Conservation (phyloP, 2,113 vertebrate genomes). For the Paramisgurnus dabryanus region DNA sequence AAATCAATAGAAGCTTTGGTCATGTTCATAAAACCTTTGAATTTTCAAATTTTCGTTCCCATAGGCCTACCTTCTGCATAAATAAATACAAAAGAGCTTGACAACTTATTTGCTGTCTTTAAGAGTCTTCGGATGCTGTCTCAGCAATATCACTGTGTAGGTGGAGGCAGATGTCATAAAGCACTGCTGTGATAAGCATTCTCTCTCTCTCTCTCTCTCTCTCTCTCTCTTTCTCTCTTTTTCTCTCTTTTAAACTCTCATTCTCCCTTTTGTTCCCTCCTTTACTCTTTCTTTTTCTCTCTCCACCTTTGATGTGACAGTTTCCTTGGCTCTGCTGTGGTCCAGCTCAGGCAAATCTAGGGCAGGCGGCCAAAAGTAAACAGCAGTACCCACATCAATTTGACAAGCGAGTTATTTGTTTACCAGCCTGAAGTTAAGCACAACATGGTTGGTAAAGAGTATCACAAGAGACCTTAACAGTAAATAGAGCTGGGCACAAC, state of each 20-base stretch:
- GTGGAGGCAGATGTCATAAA: constrained; percentile 34
- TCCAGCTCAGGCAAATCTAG: constrained; percentile 19
- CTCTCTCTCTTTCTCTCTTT: constrained; percentile 6
- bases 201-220: constrained; percentile 20
- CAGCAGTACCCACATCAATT: constrained; percentile 8
- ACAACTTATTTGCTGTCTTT: neutral
- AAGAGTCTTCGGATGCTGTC: constrained; percentile 24
- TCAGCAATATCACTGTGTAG: constrained; percentile 30
- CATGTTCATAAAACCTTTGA: neutral
- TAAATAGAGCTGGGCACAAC: neutral
- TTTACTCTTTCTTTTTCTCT: neutral
- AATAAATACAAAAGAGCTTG: neutral
- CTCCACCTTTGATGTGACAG: constrained; percentile 40
- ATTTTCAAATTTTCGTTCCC: neutral
- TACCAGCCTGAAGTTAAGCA: constrained; percentile 23
- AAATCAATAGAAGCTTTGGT: neutral
- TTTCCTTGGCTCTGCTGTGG: constrained; percentile 1
- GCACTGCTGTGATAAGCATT: constrained; percentile 33
- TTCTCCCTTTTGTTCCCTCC: constrained; percentile 7
- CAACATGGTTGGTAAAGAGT: constrained; percentile 10
- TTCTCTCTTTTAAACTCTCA: constrained; percentile 7
- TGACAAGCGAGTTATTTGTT: constrained; percentile 28
- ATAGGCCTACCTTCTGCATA: neutral
- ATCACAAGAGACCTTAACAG: constrained; percentile 14
- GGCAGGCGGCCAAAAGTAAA: neutral